Percentiles rank a stretch among this genome's conserved stretches.
Evolutionary conservation across 2,113 vertebrate species (phyloP).

Genomic region (Colius striatus): DNA sequence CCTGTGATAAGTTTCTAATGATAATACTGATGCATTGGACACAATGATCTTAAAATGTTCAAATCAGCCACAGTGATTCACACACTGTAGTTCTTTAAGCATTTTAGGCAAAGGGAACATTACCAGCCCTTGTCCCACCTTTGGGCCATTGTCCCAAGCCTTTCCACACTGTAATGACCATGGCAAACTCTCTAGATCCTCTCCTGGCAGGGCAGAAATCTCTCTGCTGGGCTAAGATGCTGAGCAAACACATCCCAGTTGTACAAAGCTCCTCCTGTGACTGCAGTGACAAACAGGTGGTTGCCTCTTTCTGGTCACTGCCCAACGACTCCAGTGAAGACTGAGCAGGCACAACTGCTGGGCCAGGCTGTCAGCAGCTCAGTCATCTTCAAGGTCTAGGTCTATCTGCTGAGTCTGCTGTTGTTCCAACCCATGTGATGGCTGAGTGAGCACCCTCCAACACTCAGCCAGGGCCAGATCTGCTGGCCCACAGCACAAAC

Average conservation of each 20-base stretch:
- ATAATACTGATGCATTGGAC: background rate
- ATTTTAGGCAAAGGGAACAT: background rate
- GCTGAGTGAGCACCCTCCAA: background rate
- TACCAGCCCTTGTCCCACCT: background rate
- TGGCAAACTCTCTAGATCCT: background rate
- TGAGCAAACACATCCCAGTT: background rate
- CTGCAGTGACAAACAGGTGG: background rate
- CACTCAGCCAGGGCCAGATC: no score
- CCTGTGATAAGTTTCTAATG: constrained; percentile 25
- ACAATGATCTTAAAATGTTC: background rate
- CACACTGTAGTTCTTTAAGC: background rate
- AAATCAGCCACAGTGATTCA: background rate
- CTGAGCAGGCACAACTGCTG: background rate
- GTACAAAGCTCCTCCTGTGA: background rate
- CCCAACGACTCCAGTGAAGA: background rate
- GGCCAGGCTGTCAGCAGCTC: background rate
- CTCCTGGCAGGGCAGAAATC: background rate
- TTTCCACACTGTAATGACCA: background rate
- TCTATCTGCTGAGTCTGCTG: background rate
- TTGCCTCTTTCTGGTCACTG: background rate
- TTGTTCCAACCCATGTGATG: background rate
- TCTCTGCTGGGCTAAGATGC: background rate
- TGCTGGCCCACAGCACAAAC: background rate
- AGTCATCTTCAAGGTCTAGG: background rate
- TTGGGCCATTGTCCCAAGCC: background rate